Conservation (phyloP, 2,797 vertebrate species). For the Alcedo quadribrachys region DNA sequence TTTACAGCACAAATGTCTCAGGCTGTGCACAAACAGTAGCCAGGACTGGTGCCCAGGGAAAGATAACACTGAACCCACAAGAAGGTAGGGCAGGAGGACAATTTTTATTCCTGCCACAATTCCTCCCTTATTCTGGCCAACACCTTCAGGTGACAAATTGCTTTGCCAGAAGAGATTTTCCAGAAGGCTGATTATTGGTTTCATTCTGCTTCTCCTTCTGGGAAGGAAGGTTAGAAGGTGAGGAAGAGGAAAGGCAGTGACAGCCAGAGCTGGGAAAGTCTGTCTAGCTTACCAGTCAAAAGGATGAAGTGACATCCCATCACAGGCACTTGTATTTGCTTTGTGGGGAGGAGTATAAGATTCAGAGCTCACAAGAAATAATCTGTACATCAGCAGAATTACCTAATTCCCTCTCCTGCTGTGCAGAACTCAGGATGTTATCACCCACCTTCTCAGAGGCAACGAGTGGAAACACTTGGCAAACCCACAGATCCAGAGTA, state of each 20-base stretch:
- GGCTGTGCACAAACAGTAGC: background rate
- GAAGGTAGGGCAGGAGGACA: background rate
- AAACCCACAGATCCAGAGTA: background rate
- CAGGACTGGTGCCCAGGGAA: background rate
- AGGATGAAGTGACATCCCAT: background rate
- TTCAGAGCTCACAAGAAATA: background rate
- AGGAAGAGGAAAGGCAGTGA: background rate
- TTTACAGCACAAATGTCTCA: background rate
- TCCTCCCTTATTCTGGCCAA: background rate
- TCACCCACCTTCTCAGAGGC: background rate
- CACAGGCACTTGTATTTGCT: background rate
- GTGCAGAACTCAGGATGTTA: background rate
- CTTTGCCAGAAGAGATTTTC: background rate
- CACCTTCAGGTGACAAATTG: background rate
- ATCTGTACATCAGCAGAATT: background rate
- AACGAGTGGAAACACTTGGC: background rate
- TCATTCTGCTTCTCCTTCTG: background rate
- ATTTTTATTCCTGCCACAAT: background rate
- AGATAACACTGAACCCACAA: accelerated
- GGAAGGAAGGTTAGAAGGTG: background rate
- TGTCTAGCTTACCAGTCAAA: background rate
- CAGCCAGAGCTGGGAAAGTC: background rate
- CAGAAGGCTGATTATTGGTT: background rate
- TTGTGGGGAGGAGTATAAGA: background rate
- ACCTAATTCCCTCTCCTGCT: background rate